A percentile compares a stretch with the other conserved stretches of the same genome.
phyloP scores from a whole-genome alignment of 2,113 vertebrate genomes.

The Madoqua kirkii region DNA sequence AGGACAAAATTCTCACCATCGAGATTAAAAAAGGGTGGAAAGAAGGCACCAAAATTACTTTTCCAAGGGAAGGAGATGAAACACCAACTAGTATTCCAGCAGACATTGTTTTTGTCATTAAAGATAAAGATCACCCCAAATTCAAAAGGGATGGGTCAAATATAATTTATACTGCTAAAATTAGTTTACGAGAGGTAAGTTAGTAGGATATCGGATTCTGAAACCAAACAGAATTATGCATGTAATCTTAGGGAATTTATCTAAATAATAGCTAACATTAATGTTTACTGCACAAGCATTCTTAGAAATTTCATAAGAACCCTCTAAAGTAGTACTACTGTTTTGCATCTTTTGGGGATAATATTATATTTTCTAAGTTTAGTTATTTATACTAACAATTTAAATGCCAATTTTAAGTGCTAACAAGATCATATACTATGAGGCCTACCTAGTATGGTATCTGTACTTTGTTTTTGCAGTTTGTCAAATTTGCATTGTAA shows the following conservation, averaged over 20 bases:
- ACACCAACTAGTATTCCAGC: slow-evolving; percentile 92
- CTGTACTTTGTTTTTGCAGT: background rate
- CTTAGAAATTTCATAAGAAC: background rate
- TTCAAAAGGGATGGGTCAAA: slow-evolving; percentile 97
- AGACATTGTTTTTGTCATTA: slow-evolving; percentile 98
- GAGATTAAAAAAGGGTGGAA: slow-evolving; percentile 99
- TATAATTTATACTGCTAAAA: slow-evolving; percentile 92
- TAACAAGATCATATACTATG: background rate
- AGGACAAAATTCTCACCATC: slow-evolving; percentile 98
- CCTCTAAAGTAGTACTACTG: background rate
- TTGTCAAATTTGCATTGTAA: background rate
- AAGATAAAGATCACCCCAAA: slow-evolving; percentile 95
- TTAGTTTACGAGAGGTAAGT: slow-evolving; percentile 95
- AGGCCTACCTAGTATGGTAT: background rate
- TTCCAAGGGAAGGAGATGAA: slow-evolving; percentile 96
- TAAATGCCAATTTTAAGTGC: slow-evolving; percentile 22
- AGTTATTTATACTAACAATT: background rate
- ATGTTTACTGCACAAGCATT: background rate
- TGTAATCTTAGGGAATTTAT: background rate
- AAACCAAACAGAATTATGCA: background rate
- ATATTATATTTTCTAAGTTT: slow-evolving; percentile 10
- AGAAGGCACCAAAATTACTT: slow-evolving; percentile 99
- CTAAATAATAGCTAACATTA: background rate
- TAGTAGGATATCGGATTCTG: background rate
- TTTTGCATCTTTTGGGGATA: background rate